phyloP scores from a whole-genome alignment of 2,888 invertebrate genomes.

The Yponomeuta plumbellus region DNA sequence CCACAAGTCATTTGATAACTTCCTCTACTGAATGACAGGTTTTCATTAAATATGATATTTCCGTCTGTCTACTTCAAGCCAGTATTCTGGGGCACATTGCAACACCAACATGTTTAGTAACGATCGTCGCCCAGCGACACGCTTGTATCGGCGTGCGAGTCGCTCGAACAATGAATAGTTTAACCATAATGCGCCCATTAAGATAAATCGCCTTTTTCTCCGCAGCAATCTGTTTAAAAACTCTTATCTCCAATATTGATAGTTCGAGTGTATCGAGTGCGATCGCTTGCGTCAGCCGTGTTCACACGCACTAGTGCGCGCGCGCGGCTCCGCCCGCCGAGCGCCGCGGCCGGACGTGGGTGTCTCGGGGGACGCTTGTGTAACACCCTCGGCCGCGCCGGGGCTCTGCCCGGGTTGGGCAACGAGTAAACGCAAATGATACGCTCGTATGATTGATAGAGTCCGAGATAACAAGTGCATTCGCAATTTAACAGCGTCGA shows the following conservation, averaged over 20 bases:
- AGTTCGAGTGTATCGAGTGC: constrained; percentile 1
- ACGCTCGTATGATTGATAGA: constrained; percentile 1
- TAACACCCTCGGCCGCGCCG: not conserved
- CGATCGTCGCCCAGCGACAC: not conserved
- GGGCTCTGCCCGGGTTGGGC: not conserved
- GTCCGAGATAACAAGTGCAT: not conserved
- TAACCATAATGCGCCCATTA: constrained; percentile 1
- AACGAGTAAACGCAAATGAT: not conserved
- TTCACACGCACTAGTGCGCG: not conserved
- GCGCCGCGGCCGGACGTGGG: not conserved
- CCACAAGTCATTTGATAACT: too few species aligned
- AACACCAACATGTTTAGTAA: not conserved
- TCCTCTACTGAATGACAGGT: too few species aligned
- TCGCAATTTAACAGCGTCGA: not conserved
- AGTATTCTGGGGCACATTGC: not conserved
- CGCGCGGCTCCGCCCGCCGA: not conserved
- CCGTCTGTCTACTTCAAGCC: too few species aligned
- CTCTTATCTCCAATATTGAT: constrained; percentile 1
- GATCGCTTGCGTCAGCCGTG: not conserved
- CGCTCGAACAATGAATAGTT: not conserved
- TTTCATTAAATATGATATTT: too few species aligned
- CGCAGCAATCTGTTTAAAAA: not conserved
- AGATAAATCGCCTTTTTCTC: not conserved
- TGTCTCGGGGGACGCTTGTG: not conserved
- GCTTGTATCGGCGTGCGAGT: not conserved